Base-by-base conservation (phyloP, 2,888 invertebrate genomes). In the Drosophila mimica region DNA sequence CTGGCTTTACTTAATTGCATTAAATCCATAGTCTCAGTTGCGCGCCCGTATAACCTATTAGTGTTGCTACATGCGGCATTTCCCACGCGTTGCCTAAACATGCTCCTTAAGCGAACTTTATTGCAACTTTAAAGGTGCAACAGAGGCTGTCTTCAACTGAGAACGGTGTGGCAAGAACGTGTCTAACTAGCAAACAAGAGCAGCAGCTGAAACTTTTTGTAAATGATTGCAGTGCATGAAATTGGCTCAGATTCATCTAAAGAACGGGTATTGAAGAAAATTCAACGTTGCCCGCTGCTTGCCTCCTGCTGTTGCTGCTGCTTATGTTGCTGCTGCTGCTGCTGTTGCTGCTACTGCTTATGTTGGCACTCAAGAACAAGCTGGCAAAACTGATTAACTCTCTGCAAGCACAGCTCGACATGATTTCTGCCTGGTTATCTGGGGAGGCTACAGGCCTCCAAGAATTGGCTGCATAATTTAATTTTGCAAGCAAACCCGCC, bases 381-480 rank as follows among this genome's bases (percentile, higher is more conserved):
- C 89, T 88, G 82, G 83, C 68, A 74, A 88, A 88, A 86, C 87
- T 88, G 87, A 88, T 88, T 88, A 88, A 88, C 86, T 89, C 88
- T 65, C 70, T 59, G 83, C 78, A 75, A 75, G 69, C 68, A 67
- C 20, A 40, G 72, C 77, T 60, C 36, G 51, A 71, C 83, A 59
- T 51, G 75, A 85, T 81, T 79, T 67, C 62, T 51, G 57, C 25
- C 20, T 56, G 65, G 49, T 54, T 73, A 25, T 48, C 51, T 43
- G n/a, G n/a, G 25, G 36, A 28, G 43, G 43, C 43, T 40, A n/a
- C 40, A 61, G 48, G 9, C 61, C 56, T 64, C 51, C 38, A 65
- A 53, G 36, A 58, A 48, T 36, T 30, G 70, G 64, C 61, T 38
- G 63, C 57, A 59, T 88, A 89, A 87, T 87, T 87, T 66, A 83